phyloP scores from a whole-genome alignment of 1,140 invertebrate genomes.

The Euura saliciscinereae region DNA sequence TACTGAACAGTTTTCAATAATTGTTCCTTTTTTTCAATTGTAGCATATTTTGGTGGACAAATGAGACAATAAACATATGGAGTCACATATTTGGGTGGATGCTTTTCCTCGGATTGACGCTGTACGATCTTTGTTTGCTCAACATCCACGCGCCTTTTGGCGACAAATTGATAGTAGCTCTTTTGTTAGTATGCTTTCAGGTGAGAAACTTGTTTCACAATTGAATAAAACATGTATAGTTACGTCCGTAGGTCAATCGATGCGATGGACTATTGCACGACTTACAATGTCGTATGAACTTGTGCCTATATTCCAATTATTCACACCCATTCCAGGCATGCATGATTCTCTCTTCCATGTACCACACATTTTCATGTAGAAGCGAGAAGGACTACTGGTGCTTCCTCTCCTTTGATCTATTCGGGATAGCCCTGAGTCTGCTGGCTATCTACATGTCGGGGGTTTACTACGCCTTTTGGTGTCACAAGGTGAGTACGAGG shows the following conservation, averaged over 20 bases:
- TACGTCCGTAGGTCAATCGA: not conserved
- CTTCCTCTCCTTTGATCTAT: slow-evolving; percentile 89
- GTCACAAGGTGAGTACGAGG: slow-evolving; percentile 75
- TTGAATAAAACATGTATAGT: not conserved
- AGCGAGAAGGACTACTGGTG: slow-evolving; percentile 86
- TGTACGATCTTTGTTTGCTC: slow-evolving; percentile 82
- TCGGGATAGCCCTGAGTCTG: slow-evolving; percentile 91
- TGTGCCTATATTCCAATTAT: not conserved
- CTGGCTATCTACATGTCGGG: slow-evolving; percentile 94
- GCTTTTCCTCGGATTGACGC: slow-evolving; percentile 81
- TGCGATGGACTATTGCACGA: not conserved
- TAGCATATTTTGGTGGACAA: slow-evolving; percentile 95
- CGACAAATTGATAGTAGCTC: slow-evolving; percentile 85
- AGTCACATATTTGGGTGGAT: slow-evolving; percentile 93
- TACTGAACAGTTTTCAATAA: too few relatives aligned
- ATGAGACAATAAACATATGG: slow-evolving; percentile 98
- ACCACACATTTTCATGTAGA: slow-evolving; percentile 93
- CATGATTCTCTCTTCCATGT: slow-evolving; percentile 90
- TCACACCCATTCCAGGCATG: slow-evolving; percentile 74
- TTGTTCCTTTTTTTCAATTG: slow-evolving; percentile 19
- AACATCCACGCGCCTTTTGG: slow-evolving; percentile 77
- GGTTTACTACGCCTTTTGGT: slow-evolving; percentile 97
- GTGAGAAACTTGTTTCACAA: slow-evolving; percentile 60
- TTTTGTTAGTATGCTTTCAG: slow-evolving; percentile 86
- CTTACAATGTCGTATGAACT: not conserved